phyloP scores from a whole-genome alignment of 2,888 invertebrate genomes.

The Lumbricus terrestris region DNA sequence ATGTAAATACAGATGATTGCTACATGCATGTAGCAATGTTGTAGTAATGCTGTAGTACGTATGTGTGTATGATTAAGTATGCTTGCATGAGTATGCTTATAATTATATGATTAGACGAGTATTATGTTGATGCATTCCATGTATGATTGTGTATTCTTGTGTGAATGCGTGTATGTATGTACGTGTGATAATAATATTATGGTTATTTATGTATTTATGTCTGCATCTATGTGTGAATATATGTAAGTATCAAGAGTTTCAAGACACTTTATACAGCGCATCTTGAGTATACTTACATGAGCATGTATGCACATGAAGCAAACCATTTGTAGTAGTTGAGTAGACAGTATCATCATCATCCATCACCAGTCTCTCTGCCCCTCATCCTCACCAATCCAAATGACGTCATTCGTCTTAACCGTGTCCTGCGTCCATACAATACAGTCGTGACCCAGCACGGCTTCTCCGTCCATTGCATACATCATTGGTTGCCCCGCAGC shows the following conservation, averaged over 20 bases:
- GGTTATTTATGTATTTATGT: too few species aligned
- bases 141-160: not conserved
- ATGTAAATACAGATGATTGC: too few species aligned
- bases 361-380: not conserved
- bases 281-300: too few species aligned
- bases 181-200: too few species aligned
- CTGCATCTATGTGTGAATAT: too few species aligned
- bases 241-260: too few species aligned
- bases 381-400: not conserved
- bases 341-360: not conserved
- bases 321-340: not conserved
- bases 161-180: not conserved
- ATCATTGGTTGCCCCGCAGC: not conserved
- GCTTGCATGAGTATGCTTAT: not conserved
- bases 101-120: not conserved
- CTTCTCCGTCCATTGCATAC: not conserved
- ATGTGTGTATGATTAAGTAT: not conserved
- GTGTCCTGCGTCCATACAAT: not conserved
- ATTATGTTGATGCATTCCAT: too few species aligned
- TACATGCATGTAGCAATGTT: not conserved
- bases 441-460: not conserved
- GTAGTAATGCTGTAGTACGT: not conserved
- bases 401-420: not conserved
- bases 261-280: too few species aligned
- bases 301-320: not conserved